These are phyloP conservation scores for Neofelis nebulosa DNA, from an alignment of 2,113 vertebrate species.

Conservation along the genomic window DNA sequence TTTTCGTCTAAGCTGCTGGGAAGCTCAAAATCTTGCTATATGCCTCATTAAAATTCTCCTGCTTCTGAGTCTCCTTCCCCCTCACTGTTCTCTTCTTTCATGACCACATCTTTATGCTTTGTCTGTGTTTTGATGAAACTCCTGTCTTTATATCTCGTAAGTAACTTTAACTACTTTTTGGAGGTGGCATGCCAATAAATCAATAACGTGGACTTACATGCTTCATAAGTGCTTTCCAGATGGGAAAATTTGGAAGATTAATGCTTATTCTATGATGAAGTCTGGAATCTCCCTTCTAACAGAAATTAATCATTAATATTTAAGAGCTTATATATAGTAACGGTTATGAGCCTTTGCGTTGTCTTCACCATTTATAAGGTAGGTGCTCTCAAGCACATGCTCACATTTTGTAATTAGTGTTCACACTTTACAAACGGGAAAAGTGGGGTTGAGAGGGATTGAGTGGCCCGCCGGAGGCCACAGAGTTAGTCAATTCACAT, in stretches of 20 bases:
- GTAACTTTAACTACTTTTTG: neutral
- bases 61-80: constrained; percentile 5
- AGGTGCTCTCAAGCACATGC: neutral
- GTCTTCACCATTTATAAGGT: neutral
- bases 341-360: neutral
- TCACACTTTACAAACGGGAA: neutral
- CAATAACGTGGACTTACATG: neutral
- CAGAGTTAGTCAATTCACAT: neutral
- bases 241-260: neutral
- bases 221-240: constrained; percentile 16
- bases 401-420: constrained; percentile 29
- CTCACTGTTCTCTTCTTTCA: neutral
- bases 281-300: constrained; percentile 19
- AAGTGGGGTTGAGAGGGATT: neutral
- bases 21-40: neutral
- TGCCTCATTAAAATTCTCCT: constrained; percentile 1
- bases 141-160: neutral
- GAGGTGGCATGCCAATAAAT: constrained; percentile 21
- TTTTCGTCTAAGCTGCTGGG: constrained; percentile 6
- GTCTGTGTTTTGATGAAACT: neutral
- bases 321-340: neutral
- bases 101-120: neutral
- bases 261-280: neutral
- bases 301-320: constrained; percentile 30
- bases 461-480: neutral